Base-by-base conservation (phyloP, 2,797 vertebrate species). In the Steatocranus sp. region DNA sequence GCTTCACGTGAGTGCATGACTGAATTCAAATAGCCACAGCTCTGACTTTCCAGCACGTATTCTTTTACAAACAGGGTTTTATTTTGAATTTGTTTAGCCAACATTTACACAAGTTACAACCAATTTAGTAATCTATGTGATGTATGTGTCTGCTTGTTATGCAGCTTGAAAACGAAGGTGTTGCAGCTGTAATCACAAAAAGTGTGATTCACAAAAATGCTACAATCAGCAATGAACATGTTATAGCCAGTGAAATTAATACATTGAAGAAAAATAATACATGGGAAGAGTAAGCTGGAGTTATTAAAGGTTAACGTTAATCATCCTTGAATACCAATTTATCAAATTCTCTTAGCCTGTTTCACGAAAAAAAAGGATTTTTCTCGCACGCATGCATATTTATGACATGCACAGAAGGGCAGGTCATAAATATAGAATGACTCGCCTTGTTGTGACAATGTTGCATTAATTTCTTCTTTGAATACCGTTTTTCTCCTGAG, bases 361-460 rank as follows among this genome's bases (percentile, higher is more conserved):
- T 83, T 83, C 58, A 81, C 6, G 2, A 30, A 32, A 58, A 76
- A 76, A 58, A 76, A 76, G 25, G 41, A 73, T 48, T n/a, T 73
- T 73, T 73, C 43, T 73, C 7, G 25, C 43, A 30, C 7, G 11
- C 68, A 73, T 73, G 68, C 68, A 73, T 73, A 73, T 73, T 73
- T 73, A 73, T 73, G 43, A 48, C 43, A 48, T 68, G 15, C 36
- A 61, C 30, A 82, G 56, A 83, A 15, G 32, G n/a, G 27, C 34
- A 77, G 23, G 66, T 83, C 78, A 75, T 85, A 78, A 78, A 75
- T 84, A 83, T 76, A 75, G 68, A 86, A 81, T 20, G 61, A 80
- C 17, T 75, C 4, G 8, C 54, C 82, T 70, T 68, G 25, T 50
- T 70, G 75, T 82, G 53, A 49, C 63, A 50, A 46, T 58, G 20